These are phyloP conservation scores for Sylvilagus floridanus DNA, from an alignment of 2,797 vertebrate genomes.

Conservation along the genomic window DNA sequence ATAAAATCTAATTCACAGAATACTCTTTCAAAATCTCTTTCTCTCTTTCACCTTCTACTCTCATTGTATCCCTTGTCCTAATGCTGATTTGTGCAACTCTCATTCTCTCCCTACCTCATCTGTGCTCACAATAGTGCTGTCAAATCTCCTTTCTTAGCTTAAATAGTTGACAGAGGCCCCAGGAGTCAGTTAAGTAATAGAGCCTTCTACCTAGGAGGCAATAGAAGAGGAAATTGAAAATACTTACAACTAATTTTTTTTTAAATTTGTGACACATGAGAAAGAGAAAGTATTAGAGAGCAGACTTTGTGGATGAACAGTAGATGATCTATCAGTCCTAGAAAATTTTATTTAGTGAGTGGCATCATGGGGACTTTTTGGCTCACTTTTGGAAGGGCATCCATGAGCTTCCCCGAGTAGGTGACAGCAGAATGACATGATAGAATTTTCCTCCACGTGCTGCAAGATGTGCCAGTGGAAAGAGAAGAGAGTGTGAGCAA, in stretches of 20 bases:
- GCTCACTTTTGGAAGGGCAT: neutral
- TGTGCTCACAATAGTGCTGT: neutral
- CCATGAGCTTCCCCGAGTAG: neutral
- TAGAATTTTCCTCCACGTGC: neutral
- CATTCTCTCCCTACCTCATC: neutral
- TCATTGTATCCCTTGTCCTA: neutral
- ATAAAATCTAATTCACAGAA: constrained; percentile 52
- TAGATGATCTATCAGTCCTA: neutral
- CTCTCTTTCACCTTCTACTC: neutral
- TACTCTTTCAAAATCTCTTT: constrained; percentile 46
- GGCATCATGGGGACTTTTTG: neutral
- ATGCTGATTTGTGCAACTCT: neutral
- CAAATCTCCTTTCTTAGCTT: neutral
- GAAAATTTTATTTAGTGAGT: neutral
- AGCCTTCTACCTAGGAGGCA: neutral
- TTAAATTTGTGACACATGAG: neutral
- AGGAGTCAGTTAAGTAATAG: neutral
- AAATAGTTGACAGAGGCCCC: neutral
- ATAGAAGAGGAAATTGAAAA: constrained; percentile 43
- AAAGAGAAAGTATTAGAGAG: neutral
- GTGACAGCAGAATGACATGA: neutral
- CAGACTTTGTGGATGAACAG: neutral
- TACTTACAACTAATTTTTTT: constrained; percentile 22
- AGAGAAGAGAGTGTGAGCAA: neutral
- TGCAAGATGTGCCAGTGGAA: neutral